phyloP scores from a whole-genome alignment of 2,888 invertebrate genomes.

The Zeuzera pyrina region DNA sequence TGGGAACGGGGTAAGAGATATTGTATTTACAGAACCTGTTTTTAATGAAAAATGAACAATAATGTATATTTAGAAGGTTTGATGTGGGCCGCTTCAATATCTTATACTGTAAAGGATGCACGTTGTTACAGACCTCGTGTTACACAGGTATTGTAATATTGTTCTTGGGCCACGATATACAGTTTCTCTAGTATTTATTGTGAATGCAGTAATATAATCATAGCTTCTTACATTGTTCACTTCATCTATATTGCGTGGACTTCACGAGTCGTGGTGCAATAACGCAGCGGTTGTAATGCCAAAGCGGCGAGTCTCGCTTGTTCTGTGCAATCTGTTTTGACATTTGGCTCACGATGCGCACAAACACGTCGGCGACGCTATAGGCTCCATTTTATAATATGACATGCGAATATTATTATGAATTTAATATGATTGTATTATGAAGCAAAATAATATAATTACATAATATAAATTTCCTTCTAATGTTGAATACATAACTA shows the following conservation, averaged over 20 bases:
- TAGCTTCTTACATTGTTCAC: too few species aligned
- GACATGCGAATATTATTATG: too few species aligned
- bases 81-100: conserved; percentile 47
- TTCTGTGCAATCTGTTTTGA: too few species aligned
- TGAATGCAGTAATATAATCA: too few species aligned
- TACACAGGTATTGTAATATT: too few species aligned
- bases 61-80: conserved; percentile 19
- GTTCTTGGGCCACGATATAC: too few species aligned
- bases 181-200: too few species aligned
- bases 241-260: too few species aligned
- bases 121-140: too few species aligned
- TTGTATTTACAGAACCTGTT: conserved; percentile 23
- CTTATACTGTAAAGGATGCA: conserved; percentile 15
- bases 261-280: too few species aligned
- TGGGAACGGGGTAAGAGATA: conserved; percentile 36
- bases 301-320: background rate
- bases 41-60: conserved; percentile 15
- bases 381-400: conserved; percentile 58
- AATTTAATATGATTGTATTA: conserved; percentile 35
- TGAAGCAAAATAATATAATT: conserved; percentile 40
- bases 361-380: conserved; percentile 49
- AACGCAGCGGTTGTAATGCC: background rate
- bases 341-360: too few species aligned
- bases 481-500: conserved; percentile 53
- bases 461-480: conserved; percentile 47